Base-by-base conservation (phyloP, 2,797 vertebrate species). In the Synanceia verrucosa region DNA sequence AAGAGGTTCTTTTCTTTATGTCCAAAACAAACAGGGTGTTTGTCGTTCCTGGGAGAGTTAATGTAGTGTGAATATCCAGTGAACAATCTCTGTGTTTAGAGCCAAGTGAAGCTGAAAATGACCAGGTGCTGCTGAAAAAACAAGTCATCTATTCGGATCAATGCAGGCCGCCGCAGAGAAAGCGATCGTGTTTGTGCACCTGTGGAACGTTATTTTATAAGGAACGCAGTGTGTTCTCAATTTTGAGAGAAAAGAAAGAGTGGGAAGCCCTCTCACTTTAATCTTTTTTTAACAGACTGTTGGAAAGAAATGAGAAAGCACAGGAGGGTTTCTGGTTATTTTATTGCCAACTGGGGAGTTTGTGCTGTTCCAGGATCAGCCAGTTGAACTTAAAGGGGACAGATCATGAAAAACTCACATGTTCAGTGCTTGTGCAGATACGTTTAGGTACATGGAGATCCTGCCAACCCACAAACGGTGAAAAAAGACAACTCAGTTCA, bases 1-100 rank as follows among this genome's bases (percentile, higher is more conserved):
- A 47, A 80, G 55, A 69, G 58, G 75, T 66, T 70, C 79, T 86
- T 78, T 84, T 31, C 81, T 90, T 89, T 85, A 85, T 86, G 85
- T 89, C 85, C 87, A 91, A 89, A 91, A 87, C 80, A 91, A 91
- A 90, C 76, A 73, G 1, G 0, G 51, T 41, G 66, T 88, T 88
- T 85, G 85, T 85, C 28, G 64, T 87, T 70, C 64, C 67, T 65
- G 9, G 41, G 48, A 71, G 70, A 82, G 82, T 80, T 87, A 89
- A 92, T 91, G 88, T 84, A 58, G 73, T 81, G 87, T 91, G 86
- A 86, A 76, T 58, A 76, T 77, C 81, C 65, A 62, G 43, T 5
- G 56, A 51, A 52, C 65, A 70, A 81, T 75, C 63, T 76, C 70
- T 70, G 78, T 87, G 73, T 87, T 88, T 83, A 73, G 62, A 84